Conservation (phyloP, 2,113 vertebrate species). For the Gymnocephalus cernua region DNA sequence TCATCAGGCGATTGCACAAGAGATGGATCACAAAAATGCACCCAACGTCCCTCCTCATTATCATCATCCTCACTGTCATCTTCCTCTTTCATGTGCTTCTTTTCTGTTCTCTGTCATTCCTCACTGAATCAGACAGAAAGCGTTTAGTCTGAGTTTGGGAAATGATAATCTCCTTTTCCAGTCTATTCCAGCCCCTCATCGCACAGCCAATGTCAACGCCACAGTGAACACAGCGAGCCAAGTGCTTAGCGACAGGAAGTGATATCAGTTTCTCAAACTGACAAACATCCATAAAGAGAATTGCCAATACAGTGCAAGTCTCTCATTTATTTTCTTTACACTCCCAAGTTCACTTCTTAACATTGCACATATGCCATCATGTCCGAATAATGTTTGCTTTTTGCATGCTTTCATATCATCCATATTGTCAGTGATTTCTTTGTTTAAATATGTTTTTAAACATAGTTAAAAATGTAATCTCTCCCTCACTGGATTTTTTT, state of each 20-base stretch:
- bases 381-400: not conserved
- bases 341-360: not conserved
- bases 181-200: conserved; percentile 27
- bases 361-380: not conserved
- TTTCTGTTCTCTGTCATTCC: not conserved
- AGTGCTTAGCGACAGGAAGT: conserved; percentile 26
- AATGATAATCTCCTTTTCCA: conserved; percentile 34
- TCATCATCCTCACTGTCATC: not conserved
- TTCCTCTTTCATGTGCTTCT: not conserved
- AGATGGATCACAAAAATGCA: not conserved
- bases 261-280: conserved; percentile 33
- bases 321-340: conserved; percentile 4
- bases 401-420: not conserved
- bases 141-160: conserved; percentile 62
- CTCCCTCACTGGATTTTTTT: not conserved
- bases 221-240: conserved; percentile 26
- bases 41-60: not conserved
- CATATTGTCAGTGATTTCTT: not conserved
- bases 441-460: not conserved
- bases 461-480: not conserved
- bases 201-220: conserved; percentile 52
- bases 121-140: conserved; percentile 3
- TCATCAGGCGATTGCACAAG: not conserved
- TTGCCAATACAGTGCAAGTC: no score
- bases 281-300: conserved; percentile 12